phyloP scores from a whole-genome alignment of 2,888 invertebrate genomes.

The Lithophane leautieri region DNA sequence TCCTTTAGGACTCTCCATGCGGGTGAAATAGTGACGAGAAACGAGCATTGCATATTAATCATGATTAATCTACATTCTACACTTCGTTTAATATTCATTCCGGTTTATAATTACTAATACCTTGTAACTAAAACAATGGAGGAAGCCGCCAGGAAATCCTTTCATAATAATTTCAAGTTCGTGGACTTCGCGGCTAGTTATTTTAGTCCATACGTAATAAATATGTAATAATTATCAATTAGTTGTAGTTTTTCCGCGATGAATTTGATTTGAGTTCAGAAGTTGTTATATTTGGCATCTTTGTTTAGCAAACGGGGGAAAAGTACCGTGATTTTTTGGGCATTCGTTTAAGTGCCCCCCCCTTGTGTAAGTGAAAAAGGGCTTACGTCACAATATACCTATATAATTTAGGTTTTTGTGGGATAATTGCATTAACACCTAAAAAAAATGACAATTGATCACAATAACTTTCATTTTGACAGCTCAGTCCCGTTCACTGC shows the following conservation, averaged over 20 bases:
- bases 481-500: neutral
- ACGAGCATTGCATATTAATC: neutral
- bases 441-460: neutral
- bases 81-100: slow-evolving; percentile 21
- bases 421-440: no score
- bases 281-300: neutral
- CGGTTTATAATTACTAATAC: slow-evolving; percentile 12
- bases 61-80: slow-evolving; percentile 4
- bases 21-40: neutral
- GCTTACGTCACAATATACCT: neutral
- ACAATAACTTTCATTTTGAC: neutral
- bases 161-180: slow-evolving; percentile 48
- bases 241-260: neutral
- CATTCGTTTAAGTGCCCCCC: neutral
- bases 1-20: neutral
- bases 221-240: neutral
- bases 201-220: neutral
- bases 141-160: slow-evolving; percentile 55
- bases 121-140: slow-evolving; percentile 43
- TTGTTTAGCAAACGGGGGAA: neutral
- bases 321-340: neutral
- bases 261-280: neutral
- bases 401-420: neutral
- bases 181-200: slow-evolving; percentile 38
- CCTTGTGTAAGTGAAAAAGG: neutral